Conservation (phyloP, 2,113 vertebrate genomes). For the Mormoops blainvillei region DNA sequence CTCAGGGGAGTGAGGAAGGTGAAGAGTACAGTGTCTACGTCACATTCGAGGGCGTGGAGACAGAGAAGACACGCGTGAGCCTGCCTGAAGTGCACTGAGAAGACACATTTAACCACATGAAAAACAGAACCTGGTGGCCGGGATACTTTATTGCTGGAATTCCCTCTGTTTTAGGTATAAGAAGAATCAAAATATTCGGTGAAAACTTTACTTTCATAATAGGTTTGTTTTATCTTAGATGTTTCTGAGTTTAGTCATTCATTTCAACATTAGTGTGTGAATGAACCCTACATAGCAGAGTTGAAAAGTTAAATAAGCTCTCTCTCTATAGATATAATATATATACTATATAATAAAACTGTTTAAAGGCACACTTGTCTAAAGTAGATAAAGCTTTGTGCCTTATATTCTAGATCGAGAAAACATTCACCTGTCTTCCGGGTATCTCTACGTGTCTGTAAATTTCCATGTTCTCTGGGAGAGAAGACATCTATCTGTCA, state of each 20-base stretch:
- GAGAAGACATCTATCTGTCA: not conserved
- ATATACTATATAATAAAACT: not conserved
- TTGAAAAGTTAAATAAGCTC: not conserved
- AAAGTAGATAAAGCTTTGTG: not conserved
- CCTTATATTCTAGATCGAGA: not conserved
- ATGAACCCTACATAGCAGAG: not conserved
- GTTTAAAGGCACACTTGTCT: not conserved
- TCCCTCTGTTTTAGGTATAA: not conserved
- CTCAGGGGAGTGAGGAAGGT: not conserved
- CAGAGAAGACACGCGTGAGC: not conserved
- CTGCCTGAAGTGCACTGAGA: not conserved
- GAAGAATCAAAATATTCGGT: not conserved
- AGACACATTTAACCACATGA: not conserved
- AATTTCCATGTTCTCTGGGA: not conserved
- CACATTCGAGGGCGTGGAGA: too few species aligned
- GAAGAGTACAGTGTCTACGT: accelerated
- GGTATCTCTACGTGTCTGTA: too few species aligned
- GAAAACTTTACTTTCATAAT: not conserved
- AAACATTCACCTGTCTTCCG: not conserved
- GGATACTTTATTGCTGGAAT: not conserved
- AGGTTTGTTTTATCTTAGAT: not conserved
- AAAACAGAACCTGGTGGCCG: not conserved
- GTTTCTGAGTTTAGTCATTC: not conserved
- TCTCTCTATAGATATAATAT: not conserved
- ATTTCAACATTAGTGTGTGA: not conserved